phyloP scores from a whole-genome alignment of 2,888 invertebrate species.

The Micoletzkya japonica region DNA sequence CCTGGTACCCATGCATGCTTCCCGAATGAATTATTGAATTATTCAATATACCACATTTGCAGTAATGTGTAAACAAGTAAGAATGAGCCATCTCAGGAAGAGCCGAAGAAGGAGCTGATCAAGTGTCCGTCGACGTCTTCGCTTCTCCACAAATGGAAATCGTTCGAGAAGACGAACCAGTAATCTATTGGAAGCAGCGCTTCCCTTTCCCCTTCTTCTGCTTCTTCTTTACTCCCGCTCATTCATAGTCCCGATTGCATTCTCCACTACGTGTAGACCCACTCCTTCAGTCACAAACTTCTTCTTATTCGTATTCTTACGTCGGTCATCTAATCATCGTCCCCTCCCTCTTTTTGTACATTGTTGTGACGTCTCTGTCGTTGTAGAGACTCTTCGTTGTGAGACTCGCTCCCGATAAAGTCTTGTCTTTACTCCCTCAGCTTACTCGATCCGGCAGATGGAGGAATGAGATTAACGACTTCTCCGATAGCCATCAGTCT shows the following conservation, averaged over 20 bases:
- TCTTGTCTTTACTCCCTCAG: no score
- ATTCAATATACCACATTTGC: no score
- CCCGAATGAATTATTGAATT: no score
- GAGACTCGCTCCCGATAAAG: no score
- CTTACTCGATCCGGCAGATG: no score
- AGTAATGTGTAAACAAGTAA: no score
- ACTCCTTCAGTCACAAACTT: background rate
- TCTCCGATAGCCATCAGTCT: conserved; percentile 8
- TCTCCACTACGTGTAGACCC: background rate
- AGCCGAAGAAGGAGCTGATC: conserved; percentile 23
- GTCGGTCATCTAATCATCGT: background rate
- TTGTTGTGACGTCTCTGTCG: background rate
- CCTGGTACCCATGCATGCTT: no score
- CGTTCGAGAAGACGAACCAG: conserved; percentile 21
- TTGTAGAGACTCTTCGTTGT: background rate
- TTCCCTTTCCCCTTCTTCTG: background rate
- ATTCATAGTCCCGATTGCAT: background rate
- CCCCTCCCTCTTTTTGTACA: background rate
- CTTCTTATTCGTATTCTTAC: background rate
- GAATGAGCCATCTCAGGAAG: no score
- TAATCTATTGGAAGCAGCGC: background rate
- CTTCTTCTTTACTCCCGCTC: background rate
- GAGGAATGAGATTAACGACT: background rate
- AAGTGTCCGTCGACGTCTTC: conserved; percentile 25
- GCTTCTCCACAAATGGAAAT: conserved; percentile 26